Base-by-base conservation (phyloP, 2,797 vertebrate genomes). In the Gastrophryne carolinensis region DNA sequence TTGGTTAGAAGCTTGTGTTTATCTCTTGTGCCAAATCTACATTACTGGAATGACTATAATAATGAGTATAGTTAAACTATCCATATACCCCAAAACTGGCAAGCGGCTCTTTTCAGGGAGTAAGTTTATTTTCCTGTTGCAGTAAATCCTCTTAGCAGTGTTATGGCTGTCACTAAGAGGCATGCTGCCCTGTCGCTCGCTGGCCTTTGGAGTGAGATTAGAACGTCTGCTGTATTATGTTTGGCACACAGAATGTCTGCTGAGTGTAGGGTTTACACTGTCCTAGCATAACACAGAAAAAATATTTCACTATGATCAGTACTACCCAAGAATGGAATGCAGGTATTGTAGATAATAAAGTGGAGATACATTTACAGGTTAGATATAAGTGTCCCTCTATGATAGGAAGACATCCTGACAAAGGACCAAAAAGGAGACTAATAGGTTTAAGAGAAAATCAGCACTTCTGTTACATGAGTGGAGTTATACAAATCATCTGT, bases 111-210 rank as follows among this genome's bases (percentile, higher is more conserved):
- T 71, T 71, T 47, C 24, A 10, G 53, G 4, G 1, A 21, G 30
- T 54, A 39, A 68, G 65, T 15, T 61, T n/a, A 17, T 37, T 27
- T 61, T 61, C 21, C 47, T 49, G 57, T 32, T 6, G 21, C 19
- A 72, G 58, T 52, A 44, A 72, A 63, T 62, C 54, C 15, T 27
- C 29, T 72, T 61, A 70, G 30, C 27, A 70, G 35, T 72, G 69
- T 60, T 72, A 71, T 72, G 54, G 41, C 54, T 61, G 37, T 50
- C 69, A 61, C 54, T 72, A 62, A 72, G 47, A 72, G 53, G 57
- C 57, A 72, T 72, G 44, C 57, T 72, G 29, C 52, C 62, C 57
- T 50, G 41, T 26, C 69, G 29, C 69, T 60, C 21, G 39, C 56
- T 56, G 12, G 21, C 23, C 69, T 60, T 49, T 35, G 39, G 27